Evolutionary conservation across 2,888 invertebrate species (phyloP).

Genomic region (Crepidodera aurea): DNA sequence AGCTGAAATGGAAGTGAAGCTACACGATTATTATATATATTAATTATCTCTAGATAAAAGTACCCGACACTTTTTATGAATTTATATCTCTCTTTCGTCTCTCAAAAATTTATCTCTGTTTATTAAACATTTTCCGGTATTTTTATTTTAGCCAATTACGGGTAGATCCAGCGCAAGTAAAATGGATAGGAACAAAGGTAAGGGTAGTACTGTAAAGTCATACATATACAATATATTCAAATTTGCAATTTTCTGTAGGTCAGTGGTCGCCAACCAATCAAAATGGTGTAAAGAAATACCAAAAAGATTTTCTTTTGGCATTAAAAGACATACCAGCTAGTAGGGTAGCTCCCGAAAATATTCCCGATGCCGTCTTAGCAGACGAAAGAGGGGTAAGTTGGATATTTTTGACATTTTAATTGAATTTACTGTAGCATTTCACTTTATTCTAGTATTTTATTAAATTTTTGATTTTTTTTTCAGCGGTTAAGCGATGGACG

Average conservation of each 20-base stretch:
- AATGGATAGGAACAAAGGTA: constrained; percentile 54
- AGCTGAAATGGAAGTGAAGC: no score
- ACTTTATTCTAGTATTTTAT: no score
- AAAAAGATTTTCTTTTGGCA: constrained; percentile 79
- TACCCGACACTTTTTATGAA: no score
- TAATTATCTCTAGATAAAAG: no score
- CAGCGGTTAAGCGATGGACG: constrained; percentile 48
- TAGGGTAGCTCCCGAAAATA: constrained; percentile 74
- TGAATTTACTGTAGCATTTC: no score
- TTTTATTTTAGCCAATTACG: constrained; percentile 42
- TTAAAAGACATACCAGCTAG: constrained; percentile 79
- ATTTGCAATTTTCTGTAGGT: no score
- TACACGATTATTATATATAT: no score
- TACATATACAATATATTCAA: no score
- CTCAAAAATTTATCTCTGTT: no score
- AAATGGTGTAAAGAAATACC: constrained; percentile 83
- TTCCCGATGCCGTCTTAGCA: constrained; percentile 71
- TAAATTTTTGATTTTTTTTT: constrained; percentile 25
- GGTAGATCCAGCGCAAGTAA: constrained; percentile 64
- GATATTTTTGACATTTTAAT: no score
- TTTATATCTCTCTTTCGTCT: no score
- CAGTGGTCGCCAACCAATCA: constrained; percentile 90
- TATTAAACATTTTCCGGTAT: no score
- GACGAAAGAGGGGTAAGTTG: constrained; percentile 60
- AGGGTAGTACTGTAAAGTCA: constrained; percentile 66